These are phyloP conservation scores for Zygaena filipendulae DNA, from an alignment of 2,888 invertebrate genomes.

Conservation along the genomic window DNA sequence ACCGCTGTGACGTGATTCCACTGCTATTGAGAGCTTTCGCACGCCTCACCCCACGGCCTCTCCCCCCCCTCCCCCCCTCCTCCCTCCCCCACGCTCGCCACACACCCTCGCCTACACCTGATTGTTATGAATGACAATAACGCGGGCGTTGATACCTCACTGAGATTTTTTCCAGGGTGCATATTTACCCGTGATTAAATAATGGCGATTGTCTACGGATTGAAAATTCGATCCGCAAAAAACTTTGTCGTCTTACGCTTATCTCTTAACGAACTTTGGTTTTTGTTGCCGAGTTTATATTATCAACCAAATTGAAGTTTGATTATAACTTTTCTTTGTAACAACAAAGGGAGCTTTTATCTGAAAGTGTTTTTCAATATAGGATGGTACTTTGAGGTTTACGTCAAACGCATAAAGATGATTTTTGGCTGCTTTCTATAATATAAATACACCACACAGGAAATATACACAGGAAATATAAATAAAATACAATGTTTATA, in stretches of 20 bases:
- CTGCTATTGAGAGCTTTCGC: slow-evolving; percentile 38
- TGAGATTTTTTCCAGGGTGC: slow-evolving; percentile 46
- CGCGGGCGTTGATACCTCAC: slow-evolving; percentile 47
- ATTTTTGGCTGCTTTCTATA: too few relatives aligned
- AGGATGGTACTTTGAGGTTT: too few relatives aligned
- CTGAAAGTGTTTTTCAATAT: too few relatives aligned
- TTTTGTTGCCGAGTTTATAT: slow-evolving; percentile 30
- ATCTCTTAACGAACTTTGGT: slow-evolving; percentile 48
- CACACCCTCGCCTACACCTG: slow-evolving; percentile 21
- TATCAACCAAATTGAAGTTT: slow-evolving; percentile 58
- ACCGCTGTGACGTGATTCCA: slow-evolving; percentile 15
- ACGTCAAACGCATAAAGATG: too few relatives aligned
- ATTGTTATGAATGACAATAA: slow-evolving; percentile 65
- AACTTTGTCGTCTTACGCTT: neutral
- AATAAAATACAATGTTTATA: too few relatives aligned
- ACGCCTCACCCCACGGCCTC: slow-evolving; percentile 17
- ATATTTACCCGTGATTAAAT: slow-evolving; percentile 64
- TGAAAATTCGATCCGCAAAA: slow-evolving; percentile 37
- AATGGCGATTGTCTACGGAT: slow-evolving; percentile 46
- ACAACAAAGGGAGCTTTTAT: slow-evolving; percentile 27
- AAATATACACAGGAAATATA: too few relatives aligned
- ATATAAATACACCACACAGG: too few relatives aligned
- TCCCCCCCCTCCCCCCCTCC: slow-evolving; percentile 19
- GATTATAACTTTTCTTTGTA: slow-evolving; percentile 43
- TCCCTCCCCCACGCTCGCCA: slow-evolving; percentile 21